Conservation (phyloP, 2,113 vertebrate species). For the Taxidea taxus region DNA sequence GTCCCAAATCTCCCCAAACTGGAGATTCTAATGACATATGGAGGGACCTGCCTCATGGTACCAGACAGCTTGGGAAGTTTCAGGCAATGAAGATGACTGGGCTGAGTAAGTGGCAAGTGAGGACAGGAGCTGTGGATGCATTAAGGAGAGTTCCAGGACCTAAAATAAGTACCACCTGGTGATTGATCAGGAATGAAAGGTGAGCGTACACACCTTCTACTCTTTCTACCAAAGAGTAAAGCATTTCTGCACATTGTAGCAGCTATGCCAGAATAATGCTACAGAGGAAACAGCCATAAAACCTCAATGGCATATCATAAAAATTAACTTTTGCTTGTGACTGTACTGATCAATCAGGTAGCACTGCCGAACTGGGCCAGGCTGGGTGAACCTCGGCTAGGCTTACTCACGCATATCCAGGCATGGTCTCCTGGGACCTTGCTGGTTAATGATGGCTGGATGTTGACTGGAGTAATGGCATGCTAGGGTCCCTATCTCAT, state of each 20-base stretch:
- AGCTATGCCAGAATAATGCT: background rate
- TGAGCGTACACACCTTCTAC: accelerated
- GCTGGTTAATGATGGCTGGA: background rate
- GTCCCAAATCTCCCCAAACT: background rate
- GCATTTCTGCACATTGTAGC: background rate
- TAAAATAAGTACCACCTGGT: background rate
- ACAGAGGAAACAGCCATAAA: background rate
- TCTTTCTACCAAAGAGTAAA: background rate
- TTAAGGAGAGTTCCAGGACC: background rate
- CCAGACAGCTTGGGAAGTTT: background rate
- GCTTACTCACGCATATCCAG: background rate
- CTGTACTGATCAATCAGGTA: background rate
- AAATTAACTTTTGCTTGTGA: background rate
- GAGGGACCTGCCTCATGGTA: background rate
- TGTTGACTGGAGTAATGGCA: background rate
- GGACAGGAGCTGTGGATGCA: too few relatives aligned
- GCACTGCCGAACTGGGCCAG: background rate
- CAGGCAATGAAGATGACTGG: background rate
- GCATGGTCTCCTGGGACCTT: background rate
- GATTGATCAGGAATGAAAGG: background rate
- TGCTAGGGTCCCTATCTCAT: background rate
- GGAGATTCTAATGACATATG: background rate
- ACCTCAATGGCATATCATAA: background rate
- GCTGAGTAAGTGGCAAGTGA: background rate
- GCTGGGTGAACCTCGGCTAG: too few relatives aligned